phyloP scores from a whole-genome alignment of 1,140 invertebrate genomes.

The Drosophila asahinai region DNA sequence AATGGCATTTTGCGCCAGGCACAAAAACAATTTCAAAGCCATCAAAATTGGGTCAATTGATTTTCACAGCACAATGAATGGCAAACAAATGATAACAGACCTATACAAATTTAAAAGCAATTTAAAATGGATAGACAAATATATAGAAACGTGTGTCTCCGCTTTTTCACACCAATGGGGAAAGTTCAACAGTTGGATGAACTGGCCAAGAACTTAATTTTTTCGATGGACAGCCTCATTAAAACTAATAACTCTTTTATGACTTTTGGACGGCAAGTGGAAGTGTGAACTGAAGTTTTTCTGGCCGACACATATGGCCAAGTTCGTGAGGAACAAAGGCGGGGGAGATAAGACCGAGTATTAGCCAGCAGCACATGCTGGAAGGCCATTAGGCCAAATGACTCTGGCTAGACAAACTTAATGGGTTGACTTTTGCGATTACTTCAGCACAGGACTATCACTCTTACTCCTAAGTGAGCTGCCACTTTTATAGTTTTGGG shows the following conservation, averaged over 20 bases:
- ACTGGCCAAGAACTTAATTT: constrained; percentile 26
- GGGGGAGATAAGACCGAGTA: constrained; percentile 20
- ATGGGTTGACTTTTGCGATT: constrained; percentile 32
- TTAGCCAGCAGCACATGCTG: constrained; percentile 20
- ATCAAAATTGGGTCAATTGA: constrained; percentile 50
- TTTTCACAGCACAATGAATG: constrained; percentile 33
- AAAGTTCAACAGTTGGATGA: constrained; percentile 33
- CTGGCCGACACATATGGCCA: constrained; percentile 36
- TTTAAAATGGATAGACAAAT: constrained; percentile 1
- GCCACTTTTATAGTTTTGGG: neutral
- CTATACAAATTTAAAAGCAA: constrained; percentile 33
- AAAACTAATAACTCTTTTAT: constrained; percentile 72
- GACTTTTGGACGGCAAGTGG: constrained; percentile 26
- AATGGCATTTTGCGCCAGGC: constrained; percentile 5
- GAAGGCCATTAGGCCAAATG: constrained; percentile 49
- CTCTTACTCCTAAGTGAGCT: constrained; percentile 1
- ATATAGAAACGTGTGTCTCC: neutral
- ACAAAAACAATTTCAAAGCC: constrained; percentile 38
- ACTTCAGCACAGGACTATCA: constrained; percentile 14
- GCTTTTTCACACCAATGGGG: neutral
- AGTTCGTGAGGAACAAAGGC: constrained; percentile 17
- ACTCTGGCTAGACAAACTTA: constrained; percentile 47
- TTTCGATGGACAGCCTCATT: constrained; percentile 33
- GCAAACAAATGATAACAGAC: constrained; percentile 21
- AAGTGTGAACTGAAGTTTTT: constrained; percentile 41